A percentile compares a stretch with the other conserved stretches of the same genome.
These are phyloP conservation scores for Takifugu rubripes DNA, from an alignment of 2,797 vertebrate genomes.

Conservation along the genomic window DNA sequence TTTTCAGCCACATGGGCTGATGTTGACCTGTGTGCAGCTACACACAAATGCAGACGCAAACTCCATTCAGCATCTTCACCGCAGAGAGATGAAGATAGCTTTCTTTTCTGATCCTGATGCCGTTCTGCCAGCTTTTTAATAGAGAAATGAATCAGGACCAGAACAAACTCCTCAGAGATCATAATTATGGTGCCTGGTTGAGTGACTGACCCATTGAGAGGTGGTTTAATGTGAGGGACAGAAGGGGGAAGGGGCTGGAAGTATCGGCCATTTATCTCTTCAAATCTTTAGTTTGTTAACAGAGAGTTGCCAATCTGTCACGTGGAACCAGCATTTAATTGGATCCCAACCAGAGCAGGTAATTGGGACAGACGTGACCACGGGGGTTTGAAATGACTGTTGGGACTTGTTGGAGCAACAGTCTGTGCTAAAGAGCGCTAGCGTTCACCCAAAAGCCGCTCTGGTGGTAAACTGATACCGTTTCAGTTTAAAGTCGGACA, in stretches of 20 bases:
- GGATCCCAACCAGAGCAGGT: slow-evolving; percentile 49
- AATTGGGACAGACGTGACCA: slow-evolving; percentile 56
- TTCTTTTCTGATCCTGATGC: no score
- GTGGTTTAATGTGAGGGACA: slow-evolving; percentile 13
- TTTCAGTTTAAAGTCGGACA: no score
- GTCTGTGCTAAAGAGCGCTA: slow-evolving; percentile 3
- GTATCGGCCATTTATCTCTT: slow-evolving; percentile 43
- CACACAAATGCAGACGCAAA: no score
- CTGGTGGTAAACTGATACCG: no score
- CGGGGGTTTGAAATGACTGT: slow-evolving; percentile 20
- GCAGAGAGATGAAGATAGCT: no score
- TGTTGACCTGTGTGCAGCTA: no score
- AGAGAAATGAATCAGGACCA: no score
- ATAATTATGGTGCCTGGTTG: no score
- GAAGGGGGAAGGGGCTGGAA: slow-evolving; percentile 26
- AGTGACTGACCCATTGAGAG: slow-evolving; percentile 6
- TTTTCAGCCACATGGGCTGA: no score
- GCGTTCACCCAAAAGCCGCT: neutral
- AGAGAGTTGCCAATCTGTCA: slow-evolving; percentile 43
- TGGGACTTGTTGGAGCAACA: slow-evolving; percentile 21
- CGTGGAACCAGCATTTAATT: slow-evolving; percentile 70
- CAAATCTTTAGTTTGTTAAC: slow-evolving; percentile 51
- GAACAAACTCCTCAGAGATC: no score
- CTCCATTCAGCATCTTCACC: neutral
- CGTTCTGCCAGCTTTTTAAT: no score